Conservation (phyloP, 92 coral and sea anemone species). For the Pocillopora grandis region DNA sequence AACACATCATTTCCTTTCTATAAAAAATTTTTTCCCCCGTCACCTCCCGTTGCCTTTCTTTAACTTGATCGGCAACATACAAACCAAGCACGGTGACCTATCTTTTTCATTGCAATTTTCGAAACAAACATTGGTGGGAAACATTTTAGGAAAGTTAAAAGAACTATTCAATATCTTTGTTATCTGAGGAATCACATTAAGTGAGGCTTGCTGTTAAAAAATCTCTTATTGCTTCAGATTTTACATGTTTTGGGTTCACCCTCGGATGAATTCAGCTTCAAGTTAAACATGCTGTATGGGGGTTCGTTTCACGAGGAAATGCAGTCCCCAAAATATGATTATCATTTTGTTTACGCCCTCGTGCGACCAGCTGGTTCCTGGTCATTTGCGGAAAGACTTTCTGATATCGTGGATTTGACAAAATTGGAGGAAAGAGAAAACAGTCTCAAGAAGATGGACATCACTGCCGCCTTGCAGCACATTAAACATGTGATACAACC, state of each 20-base stretch:
- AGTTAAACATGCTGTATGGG: not conserved
- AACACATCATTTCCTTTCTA: too few relatives aligned
- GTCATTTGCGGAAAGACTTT: slow-evolving; percentile 19
- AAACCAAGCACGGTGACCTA: too few relatives aligned
- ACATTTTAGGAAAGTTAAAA: too few relatives aligned
- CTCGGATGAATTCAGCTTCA: slow-evolving; percentile 13
- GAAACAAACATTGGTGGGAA: too few relatives aligned
- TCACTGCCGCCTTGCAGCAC: slow-evolving; percentile 8
- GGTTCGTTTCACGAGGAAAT: slow-evolving; percentile 11
- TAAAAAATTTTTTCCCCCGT: too few relatives aligned
- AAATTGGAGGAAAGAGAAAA: not conserved
- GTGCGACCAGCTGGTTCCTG: slow-evolving; percentile 14
- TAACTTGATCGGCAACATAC: too few relatives aligned
- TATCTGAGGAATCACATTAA: too few relatives aligned
- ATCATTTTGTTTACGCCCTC: not conserved
- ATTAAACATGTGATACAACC: slow-evolving; percentile 17
- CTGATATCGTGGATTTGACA: not conserved
- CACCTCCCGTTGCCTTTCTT: too few relatives aligned
- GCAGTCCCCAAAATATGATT: not conserved
- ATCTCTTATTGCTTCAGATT: not conserved
- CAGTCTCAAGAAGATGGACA: not conserved
- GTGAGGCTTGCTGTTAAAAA: too few relatives aligned
- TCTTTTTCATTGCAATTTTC: too few relatives aligned
- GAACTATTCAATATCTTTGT: too few relatives aligned
- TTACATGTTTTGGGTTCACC: slow-evolving; percentile 24